These are phyloP conservation scores for Siniperca obscura DNA, from an alignment of 2,797 vertebrate species.

Conservation along the genomic window DNA sequence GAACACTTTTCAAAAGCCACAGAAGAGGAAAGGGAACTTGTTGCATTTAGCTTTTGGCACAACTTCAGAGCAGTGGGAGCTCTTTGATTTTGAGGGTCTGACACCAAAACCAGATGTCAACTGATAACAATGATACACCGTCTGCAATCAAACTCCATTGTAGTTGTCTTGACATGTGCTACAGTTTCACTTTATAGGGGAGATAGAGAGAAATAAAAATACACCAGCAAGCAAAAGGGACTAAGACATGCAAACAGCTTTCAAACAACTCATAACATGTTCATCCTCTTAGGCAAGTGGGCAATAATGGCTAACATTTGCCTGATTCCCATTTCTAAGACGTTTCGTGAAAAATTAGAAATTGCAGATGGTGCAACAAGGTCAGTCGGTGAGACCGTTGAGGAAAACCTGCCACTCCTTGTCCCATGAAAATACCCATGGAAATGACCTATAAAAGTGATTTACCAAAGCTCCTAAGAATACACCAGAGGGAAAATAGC, in stretches of 20 bases:
- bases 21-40: conserved; percentile 5
- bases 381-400: conserved; percentile 25
- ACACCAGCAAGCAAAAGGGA: background rate
- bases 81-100: conserved; percentile 56
- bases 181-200: background rate
- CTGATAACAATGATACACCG: conserved; percentile 31
- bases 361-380: conserved; percentile 5
- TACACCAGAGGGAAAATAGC: conserved; percentile 35
- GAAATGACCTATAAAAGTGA: conserved; percentile 51
- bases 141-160: background rate
- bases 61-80: conserved; percentile 50
- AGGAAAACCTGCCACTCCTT: conserved; percentile 29
- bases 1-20: conserved; percentile 34
- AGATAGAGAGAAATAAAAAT: background rate
- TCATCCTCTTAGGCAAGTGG: background rate
- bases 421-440: conserved; percentile 33
- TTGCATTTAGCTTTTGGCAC: conserved; percentile 45
- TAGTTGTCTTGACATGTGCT: background rate
- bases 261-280: background rate
- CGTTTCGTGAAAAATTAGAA: conserved; percentile 26
- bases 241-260: background rate
- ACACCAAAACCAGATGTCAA: conserved; percentile 67
- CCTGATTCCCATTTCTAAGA: background rate
- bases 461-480: conserved; percentile 50
- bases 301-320: background rate